Conservation (phyloP, 2,888 invertebrate genomes). For the Plebejus melissa region DNA sequence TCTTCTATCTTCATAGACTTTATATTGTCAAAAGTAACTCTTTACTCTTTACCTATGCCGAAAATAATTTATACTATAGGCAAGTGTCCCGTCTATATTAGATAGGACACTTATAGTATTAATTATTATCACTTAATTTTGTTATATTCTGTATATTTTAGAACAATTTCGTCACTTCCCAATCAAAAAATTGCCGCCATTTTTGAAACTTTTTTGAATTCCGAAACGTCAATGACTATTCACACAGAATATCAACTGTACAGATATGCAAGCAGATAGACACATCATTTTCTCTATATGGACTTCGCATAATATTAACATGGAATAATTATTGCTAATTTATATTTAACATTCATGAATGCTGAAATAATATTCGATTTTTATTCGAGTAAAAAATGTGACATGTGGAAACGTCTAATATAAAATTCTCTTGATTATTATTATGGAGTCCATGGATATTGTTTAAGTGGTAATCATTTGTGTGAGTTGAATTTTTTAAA, state of each 20-base stretch:
- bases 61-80: too few relatives aligned
- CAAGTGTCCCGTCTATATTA: too few relatives aligned
- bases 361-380: slow-evolving; percentile 9
- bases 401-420: slow-evolving; percentile 1
- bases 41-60: too few relatives aligned
- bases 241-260: neutral
- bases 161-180: neutral
- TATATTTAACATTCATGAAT: slow-evolving; percentile 8
- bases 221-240: neutral
- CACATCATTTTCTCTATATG: slow-evolving; percentile 20
- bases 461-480: neutral
- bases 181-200: neutral
- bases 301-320: neutral
- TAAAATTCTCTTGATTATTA: slow-evolving; percentile 5
- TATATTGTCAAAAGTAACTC: too few relatives aligned
- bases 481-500: neutral
- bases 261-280: slow-evolving; percentile 10
- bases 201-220: slow-evolving; percentile 7
- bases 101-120: too few relatives aligned
- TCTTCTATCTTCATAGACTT: too few relatives aligned
- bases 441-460: neutral
- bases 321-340: slow-evolving; percentile 18
- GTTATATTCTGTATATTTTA: too few relatives aligned
- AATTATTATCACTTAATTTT: too few relatives aligned
- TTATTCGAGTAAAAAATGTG: slow-evolving; percentile 16